Base-by-base conservation (phyloP, 1,140 invertebrate genomes). In the Doryteuthis pealeii region DNA sequence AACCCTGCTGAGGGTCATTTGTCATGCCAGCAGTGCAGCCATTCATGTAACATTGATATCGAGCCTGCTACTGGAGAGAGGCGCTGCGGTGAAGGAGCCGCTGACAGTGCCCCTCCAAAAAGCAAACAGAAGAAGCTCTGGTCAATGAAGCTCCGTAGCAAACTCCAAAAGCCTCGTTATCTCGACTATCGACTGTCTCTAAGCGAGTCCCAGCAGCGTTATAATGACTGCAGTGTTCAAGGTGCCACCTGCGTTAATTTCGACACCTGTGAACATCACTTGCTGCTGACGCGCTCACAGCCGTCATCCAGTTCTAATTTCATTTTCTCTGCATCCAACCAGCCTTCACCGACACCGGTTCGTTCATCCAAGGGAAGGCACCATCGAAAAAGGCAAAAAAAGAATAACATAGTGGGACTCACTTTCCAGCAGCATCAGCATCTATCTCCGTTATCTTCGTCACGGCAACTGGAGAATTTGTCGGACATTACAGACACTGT, bases 121-220 rank as follows among this genome's bases (percentile, higher is more conserved):
- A 68, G 30, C 0, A 68, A 31, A 14, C 66, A 75, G 49, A 85
- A 84, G 72, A 83, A 81, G 58, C 83, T 81, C 66, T 84, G 83
- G 83, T 81, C 80, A 43, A 70, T 82, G 12, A 81, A 81, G 49
- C 74, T 85, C 28, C 70, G 79, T 45, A 78, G 77, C 5, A 80
- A 80, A 71, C 69, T 82, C 5, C n/a, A 12, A 22, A 43, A 54
- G 33, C 12, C 40, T 4, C 32, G 40, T 1, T 45, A 54, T n/a
- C 8, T 30, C 8, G 70, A 31, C 28, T 71, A 43, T 14, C 15
- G 8, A 71, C 6, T n/a, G 15, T 26, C 70, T 70, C 22, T n/a
- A n/a, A 26, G 6, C 3, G 26, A 70, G 4, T 28, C 58, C 3
- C 22, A 62, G 15, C 58, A 3, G 22, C 22, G 22, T 4, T 62